Evolutionary conservation across 2,113 vertebrate species (phyloP).

Genomic region (Coptodon bakossiorum): DNA sequence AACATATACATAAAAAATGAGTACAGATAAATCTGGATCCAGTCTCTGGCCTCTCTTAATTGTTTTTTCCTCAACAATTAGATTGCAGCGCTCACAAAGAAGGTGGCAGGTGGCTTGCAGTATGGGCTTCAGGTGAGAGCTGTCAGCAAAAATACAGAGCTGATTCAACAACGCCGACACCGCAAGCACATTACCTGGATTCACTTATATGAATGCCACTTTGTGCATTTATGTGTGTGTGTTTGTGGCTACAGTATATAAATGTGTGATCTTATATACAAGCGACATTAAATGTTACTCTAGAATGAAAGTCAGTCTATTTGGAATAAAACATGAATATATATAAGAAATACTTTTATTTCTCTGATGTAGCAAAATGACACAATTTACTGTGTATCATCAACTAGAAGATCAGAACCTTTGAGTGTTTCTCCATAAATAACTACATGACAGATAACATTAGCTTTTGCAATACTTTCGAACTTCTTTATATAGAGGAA

Average conservation of each 20-base stretch:
- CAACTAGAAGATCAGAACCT: neutral
- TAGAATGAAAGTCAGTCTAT: neutral
- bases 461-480: neutral
- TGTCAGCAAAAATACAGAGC: neutral
- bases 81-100: neutral
- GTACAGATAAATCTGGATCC: neutral
- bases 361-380: neutral
- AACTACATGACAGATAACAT: neutral
- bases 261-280: neutral
- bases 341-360: neutral
- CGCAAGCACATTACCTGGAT: neutral
- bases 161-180: neutral
- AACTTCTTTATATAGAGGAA: neutral
- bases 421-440: neutral
- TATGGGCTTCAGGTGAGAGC: fast-evolving
- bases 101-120: neutral
- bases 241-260: neutral
- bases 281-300: neutral
- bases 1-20: neutral
- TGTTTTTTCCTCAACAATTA: neutral
- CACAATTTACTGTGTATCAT: neutral
- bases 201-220: neutral
- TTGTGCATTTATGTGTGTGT: fast-evolving
- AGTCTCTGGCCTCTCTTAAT: neutral
- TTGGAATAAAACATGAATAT: neutral